Base-by-base conservation (phyloP, 2,888 invertebrate genomes). In the Platycheirus albimanus region DNA sequence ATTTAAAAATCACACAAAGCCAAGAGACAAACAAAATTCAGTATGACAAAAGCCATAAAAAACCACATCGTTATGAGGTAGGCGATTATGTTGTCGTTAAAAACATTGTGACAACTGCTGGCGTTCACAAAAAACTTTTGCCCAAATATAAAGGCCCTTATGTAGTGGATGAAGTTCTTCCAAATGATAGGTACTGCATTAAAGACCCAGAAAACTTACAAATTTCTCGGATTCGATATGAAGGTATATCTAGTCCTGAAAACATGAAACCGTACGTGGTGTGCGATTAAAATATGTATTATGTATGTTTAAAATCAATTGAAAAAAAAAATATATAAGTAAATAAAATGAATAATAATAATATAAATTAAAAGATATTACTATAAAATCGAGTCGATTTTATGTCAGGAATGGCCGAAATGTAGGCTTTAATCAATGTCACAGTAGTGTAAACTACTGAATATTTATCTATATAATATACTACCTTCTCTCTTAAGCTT, bases 61-160 rank as follows among this genome's bases (percentile, higher is more conserved):
- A n/a, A 7, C 41, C 41, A 13, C 41, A 41, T 41, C n/a, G 13
- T 3, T 83, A 49, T 85, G 17, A 28, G 49, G 20, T 45, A 78
- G 28, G 80, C 11, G 49, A 71, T 45, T 85, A n/a, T n/a, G n/a
- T n/a, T n/a, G 56, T 86, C 54, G 66, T 86, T 1, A 66, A 64
- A 56, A 86, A 86, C 69, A 51, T 74, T 24, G 86, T 84, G 63
- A 85, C 83, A 75, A 86, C 69, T 77, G 38, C 66, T 54, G 80
- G 76, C 15, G 30, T 63, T 8, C 78, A 80, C 33, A 81, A 80
- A 36, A 80, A 87, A 70, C 58, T 87, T 7, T 49, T 85, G 15
- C 84, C 86, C 5, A 86, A 85, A 66, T 86, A 69, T 71, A 69
- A 64, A 51, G 86, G 86, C 2, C 86, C 85, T 15, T 85, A 85